These are phyloP conservation scores for Mormyrus proboscirostris DNA, from an alignment of 2,797 vertebrate species.

Conservation along the genomic window DNA sequence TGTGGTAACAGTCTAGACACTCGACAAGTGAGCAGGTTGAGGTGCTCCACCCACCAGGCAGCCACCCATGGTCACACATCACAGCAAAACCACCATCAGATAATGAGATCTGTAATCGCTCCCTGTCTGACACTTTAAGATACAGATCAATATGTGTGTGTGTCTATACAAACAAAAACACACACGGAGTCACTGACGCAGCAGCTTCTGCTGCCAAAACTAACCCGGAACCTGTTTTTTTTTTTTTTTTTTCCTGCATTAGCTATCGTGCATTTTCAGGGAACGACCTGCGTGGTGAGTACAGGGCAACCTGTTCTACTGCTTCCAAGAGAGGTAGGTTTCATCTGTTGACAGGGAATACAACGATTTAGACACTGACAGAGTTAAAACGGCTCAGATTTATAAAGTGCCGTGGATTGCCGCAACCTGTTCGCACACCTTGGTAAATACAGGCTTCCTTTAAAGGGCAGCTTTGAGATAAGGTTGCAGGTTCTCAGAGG, in stretches of 20 bases:
- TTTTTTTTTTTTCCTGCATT: not conserved
- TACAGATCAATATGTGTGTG: not conserved
- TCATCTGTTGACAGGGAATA: not conserved
- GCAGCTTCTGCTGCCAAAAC: not conserved
- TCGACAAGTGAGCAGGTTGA: not conserved
- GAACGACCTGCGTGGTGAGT: not conserved
- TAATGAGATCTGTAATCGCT: not conserved
- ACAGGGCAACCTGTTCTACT: not conserved
- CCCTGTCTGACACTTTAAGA: not conserved
- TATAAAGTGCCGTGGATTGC: not conserved
- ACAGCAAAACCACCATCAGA: not conserved
- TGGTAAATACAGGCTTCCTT: not conserved
- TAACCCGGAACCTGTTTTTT: not conserved
- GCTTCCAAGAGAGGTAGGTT: not conserved
- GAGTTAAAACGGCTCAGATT: not conserved
- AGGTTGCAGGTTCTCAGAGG: not conserved
- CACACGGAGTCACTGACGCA: not conserved
- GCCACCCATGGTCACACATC: not conserved
- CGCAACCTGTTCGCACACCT: not conserved
- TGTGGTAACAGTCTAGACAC: not conserved
- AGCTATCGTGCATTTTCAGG: not conserved
- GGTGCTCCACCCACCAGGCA: not conserved
- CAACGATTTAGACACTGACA: not conserved
- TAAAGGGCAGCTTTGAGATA: not conserved
- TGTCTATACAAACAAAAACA: not conserved